Base-by-base conservation (phyloP, 1,140 invertebrate genomes). In the Tetramorium alpestre region DNA sequence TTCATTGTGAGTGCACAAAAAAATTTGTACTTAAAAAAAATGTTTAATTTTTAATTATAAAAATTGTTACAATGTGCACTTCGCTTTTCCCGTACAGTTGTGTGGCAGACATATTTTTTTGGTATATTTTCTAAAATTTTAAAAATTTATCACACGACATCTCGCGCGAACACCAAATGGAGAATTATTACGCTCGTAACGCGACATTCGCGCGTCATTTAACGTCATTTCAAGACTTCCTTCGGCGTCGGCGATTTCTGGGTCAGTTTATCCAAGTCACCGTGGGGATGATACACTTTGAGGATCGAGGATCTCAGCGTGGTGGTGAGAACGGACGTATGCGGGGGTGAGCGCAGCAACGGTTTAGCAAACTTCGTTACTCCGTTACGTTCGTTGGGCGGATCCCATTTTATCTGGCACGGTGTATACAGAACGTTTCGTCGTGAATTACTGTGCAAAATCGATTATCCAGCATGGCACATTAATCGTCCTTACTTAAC, bases 351-450 rank as follows among this genome's bases (percentile, higher is more conserved):
- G 22, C 47, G 41, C 7, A 38, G 60, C 22, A 13, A 82, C 70
- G 72, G 85, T 82, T 91, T 69, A 80, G 73, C 78, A 88, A 91
- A 88, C 88, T 87, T 88, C 64, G 88, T 90, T 88, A 87, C 54
- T 85, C 81, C 67, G 86, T 89, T 89, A 88, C 47, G 62, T 76
- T 28, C 54, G 73, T 44, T 28, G 49, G 81, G 44, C 67, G 51
- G 76, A 56, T 73, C 41, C 51, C 41, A 69, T 75, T 78, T 87
- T 87, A 89, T 85, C 60, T 47, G 38, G 60, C 18, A 13, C 44
- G 4, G 13, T 60, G 72, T 76, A 41, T 86, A 86, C 87, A 70
- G 64, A 10, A 77, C 49, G 49, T 75, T 75, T 85, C 87, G 28
- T 25, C 25, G 16, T 38, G 72, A 80, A 60, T 65, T 84, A 85